Evolutionary conservation across 2,888 invertebrate genomes (phyloP), one percentile per base, ranked within the genome.

Genomic region (Lampropteryx suffumata): DNA sequence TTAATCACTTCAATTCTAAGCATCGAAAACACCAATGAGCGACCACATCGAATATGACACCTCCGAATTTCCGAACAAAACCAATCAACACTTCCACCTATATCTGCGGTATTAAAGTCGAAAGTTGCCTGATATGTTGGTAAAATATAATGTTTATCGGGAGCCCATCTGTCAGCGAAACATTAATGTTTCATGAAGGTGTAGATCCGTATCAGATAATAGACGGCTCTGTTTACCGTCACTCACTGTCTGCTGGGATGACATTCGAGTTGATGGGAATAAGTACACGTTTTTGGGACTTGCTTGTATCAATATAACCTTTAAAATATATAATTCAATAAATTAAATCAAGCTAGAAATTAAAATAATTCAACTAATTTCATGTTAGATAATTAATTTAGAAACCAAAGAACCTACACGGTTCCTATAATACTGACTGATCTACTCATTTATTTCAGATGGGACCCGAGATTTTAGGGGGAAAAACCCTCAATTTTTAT

Each of bases 171-270:
- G 86, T 84, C 84, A 74, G 64, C 64, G 67, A 68, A 73, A 79
- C 82, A 85, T 85, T 86, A 86, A 86, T 86, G 84, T 82, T 82
- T 81, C 83, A 84, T 81, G 85, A 86, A 79, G 80, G 73, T 77
- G 73, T 67, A 86, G 88, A 87, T 87, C 75, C 69, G 70, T 87
- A 88, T 88, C 88, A 86, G 82, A 85, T 87, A 88, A 88, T 88
- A 83, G 85, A 85, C 74, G 73, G 78, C 77, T 80, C 66, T 76
- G 73, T 78, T 77, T 76, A 73, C 69, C 64, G 76, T 75, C 77
- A 76, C 66, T 77, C 77, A 79, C 67, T 66, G 80, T 78, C 78
- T 69, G 65, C 65, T 64, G 74, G 73, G 76, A 75, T 57, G 60
- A 56, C 61, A 13, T 24, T 51, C 42, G 60, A 57, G 51, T 59